Percentiles rank a stretch among this genome's conserved stretches.
Evolutionary conservation across 1,140 invertebrate genomes (phyloP).

Genomic region (Brachionus angularis): DNA sequence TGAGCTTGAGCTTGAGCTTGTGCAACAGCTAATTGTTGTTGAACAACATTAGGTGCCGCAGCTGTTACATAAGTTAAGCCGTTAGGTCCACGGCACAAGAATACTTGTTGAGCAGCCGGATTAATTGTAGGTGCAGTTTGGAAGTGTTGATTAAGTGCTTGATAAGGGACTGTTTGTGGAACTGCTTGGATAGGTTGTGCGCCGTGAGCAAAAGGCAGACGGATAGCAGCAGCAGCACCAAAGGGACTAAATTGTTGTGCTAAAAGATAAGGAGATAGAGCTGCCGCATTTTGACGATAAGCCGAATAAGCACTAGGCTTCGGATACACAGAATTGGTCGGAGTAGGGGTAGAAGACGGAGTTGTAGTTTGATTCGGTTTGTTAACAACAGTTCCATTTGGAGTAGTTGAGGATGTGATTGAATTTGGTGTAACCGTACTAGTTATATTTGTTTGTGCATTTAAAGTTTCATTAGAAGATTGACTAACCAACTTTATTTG

Average conservation of each 20-base stretch:
- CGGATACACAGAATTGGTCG: not conserved
- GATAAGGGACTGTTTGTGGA: not conserved
- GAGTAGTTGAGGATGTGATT: not conserved
- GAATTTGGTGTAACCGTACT: not conserved
- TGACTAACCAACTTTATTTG: not conserved
- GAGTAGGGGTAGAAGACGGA: not conserved
- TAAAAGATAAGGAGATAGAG: too few species aligned
- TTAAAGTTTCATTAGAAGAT: not conserved
- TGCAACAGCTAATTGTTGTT: constrained; percentile 7
- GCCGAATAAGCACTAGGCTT: not conserved
- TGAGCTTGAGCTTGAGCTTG: constrained; percentile 1
- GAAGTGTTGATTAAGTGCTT: not conserved
- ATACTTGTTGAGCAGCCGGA: not conserved
- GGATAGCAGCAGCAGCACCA: too few species aligned
- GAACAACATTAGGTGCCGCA: not conserved
- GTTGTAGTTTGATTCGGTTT: not conserved
- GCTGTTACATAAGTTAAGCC: constrained; percentile 8
- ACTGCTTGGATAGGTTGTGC: not conserved
- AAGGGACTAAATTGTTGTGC: too few species aligned
- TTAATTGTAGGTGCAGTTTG: not conserved
- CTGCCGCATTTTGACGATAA: not conserved
- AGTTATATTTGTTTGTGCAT: not conserved
- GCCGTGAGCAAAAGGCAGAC: too few species aligned
- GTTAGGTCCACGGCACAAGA: not conserved
- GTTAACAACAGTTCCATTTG: not conserved